Conservation (phyloP, 2,113 vertebrate genomes). For the Paramormyrops kingsleyae region DNA sequence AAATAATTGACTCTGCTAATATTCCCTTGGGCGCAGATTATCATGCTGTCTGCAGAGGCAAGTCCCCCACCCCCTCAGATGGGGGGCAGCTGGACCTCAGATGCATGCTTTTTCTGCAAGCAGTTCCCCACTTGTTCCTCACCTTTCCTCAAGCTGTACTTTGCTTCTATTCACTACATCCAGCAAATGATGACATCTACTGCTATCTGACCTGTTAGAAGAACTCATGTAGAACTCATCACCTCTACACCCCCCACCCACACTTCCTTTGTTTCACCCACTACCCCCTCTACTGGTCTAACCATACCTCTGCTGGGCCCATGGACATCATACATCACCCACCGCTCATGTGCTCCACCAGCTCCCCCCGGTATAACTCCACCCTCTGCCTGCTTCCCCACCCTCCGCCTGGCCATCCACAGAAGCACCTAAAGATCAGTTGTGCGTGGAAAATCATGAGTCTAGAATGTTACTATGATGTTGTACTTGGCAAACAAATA, state of each 20-base stretch:
- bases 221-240: neutral
- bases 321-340: neutral
- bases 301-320: neutral
- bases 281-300: neutral
- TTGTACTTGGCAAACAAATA: neutral
- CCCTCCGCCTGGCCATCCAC: neutral
- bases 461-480: neutral
- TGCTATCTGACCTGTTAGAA: neutral
- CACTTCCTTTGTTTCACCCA: neutral
- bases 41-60: constrained; percentile 60
- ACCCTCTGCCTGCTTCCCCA: neutral
- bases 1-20: constrained; percentile 74
- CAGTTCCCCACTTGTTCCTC: neutral
- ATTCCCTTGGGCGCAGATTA: constrained; percentile 62
- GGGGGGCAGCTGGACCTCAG: neutral
- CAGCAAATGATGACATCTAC: neutral
- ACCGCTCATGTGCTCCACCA: neutral
- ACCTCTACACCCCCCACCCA: neutral
- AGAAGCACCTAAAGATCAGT: neutral
- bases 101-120: neutral
- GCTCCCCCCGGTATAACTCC: neutral
- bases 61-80: constrained; percentile 45
- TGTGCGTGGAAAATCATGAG: neutral
- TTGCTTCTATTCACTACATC: neutral
- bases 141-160: neutral